These are phyloP conservation scores for Drosophila recens DNA, from an alignment of 2,888 invertebrate species.

Conservation along the genomic window DNA sequence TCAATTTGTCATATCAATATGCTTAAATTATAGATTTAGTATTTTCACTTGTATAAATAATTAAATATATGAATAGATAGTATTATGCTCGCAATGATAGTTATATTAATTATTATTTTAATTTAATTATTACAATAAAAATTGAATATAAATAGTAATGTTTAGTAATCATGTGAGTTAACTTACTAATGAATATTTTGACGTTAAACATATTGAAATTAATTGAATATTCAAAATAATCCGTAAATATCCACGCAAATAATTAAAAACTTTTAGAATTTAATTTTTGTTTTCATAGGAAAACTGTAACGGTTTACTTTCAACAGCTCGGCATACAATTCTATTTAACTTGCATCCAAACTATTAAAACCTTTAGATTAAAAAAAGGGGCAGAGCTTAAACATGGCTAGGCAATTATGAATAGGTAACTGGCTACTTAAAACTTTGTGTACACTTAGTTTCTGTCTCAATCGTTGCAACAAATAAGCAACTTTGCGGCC, in stretches of 20 bases:
- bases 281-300: not conserved
- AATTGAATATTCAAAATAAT: no score
- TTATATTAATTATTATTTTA: no score
- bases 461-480: conserved; percentile 36
- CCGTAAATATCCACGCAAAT: no score
- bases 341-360: not conserved
- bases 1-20: not conserved
- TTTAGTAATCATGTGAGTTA: no score
- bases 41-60: not conserved
- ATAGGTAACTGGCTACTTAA: conserved; percentile 1
- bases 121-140: no score
- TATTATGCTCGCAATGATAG: no score
- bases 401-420: conserved; percentile 23
- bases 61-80: not conserved
- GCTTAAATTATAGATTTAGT: not conserved
- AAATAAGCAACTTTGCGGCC: conserved; percentile 41
- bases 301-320: no score
- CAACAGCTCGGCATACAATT: not conserved
- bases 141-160: no score
- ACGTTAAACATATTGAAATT: no score
- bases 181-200: no score
- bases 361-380: not conserved
- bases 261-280: not conserved
- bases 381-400: not conserved
- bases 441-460: conserved; percentile 27